Evolutionary conservation across 2,797 vertebrate species (phyloP).

Genomic region (Ibycter americanus): DNA sequence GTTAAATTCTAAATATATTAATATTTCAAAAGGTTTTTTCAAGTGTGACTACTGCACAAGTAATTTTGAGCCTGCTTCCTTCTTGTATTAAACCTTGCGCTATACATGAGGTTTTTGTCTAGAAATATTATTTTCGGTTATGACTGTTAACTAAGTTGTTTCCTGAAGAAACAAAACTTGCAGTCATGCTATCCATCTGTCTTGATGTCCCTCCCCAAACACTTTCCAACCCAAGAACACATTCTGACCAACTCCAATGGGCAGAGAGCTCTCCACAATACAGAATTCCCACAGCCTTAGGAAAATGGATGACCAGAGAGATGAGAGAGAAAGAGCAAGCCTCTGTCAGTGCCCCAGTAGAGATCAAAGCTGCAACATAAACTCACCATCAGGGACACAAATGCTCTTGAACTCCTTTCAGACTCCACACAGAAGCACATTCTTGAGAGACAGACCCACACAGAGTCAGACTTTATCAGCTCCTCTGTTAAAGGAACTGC

Average conservation of each 20-base stretch:
- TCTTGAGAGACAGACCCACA: not conserved
- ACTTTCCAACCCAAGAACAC: not conserved
- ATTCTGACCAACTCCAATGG: not conserved
- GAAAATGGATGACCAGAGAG: not conserved
- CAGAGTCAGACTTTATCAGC: not conserved
- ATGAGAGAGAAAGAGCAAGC: not conserved
- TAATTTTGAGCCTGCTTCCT: not conserved
- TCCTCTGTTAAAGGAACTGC: not conserved
- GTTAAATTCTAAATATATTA: not conserved
- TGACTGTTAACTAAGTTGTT: not conserved
- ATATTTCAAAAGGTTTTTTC: not conserved
- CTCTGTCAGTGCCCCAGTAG: not conserved
- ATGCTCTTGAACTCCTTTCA: conserved; percentile 7
- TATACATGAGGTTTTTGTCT: fast-evolving
- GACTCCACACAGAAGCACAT: not conserved
- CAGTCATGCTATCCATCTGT: not conserved
- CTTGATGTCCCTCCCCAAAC: not conserved
- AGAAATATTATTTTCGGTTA: not conserved
- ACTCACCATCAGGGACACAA: not conserved
- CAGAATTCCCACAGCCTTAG: not conserved
- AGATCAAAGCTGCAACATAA: conserved; percentile 10
- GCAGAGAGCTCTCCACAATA: not conserved
- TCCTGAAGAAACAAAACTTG: not conserved
- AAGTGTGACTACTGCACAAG: not conserved
- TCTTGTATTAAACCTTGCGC: not conserved